Conservation (phyloP, 2,888 invertebrate genomes). For the Anthophora plumipes region DNA sequence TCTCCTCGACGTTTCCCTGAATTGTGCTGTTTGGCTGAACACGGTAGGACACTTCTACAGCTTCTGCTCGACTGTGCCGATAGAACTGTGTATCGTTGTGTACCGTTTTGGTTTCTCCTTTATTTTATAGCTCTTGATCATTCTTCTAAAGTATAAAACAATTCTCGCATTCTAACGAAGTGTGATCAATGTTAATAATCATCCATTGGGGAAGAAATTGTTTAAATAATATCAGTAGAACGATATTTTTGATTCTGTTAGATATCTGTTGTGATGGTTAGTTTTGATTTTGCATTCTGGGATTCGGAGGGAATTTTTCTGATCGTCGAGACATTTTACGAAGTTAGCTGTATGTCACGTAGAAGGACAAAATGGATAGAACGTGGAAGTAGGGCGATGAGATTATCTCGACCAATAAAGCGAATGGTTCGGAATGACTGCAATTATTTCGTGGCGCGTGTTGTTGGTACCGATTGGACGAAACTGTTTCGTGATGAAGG, state of each 20-base stretch:
- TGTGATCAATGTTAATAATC: not conserved
- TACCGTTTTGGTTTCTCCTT: not conserved
- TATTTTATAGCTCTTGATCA: not conserved
- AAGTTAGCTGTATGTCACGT: conserved; percentile 75
- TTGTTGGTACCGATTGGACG: conserved; percentile 70
- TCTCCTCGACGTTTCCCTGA: conserved; percentile 31
- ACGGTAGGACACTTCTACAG: conserved; percentile 49
- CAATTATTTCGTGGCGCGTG: conserved; percentile 82
- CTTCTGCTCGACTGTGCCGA: conserved; percentile 27
- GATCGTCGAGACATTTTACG: not conserved
- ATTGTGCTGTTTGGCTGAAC: conserved; percentile 50
- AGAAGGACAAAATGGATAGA: conserved; percentile 78
- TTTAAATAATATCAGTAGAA: no score
- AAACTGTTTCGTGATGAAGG: conserved; percentile 61
- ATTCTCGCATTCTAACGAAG: not conserved
- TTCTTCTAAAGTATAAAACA: not conserved
- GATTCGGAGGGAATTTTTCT: not conserved
- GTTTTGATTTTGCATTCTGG: no score
- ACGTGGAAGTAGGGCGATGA: conserved; percentile 80
- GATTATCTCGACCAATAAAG: conserved; percentile 82
- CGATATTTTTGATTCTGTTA: not conserved
- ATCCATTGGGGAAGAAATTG: not conserved
- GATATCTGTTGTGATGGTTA: not conserved
- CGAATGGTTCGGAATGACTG: conserved; percentile 82
- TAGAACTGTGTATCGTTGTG: not conserved